Percentiles rank a stretch among this genome's conserved stretches.
These are phyloP conservation scores for Lasiommata megera DNA, from an alignment of 2,888 invertebrate species.

Conservation along the genomic window DNA sequence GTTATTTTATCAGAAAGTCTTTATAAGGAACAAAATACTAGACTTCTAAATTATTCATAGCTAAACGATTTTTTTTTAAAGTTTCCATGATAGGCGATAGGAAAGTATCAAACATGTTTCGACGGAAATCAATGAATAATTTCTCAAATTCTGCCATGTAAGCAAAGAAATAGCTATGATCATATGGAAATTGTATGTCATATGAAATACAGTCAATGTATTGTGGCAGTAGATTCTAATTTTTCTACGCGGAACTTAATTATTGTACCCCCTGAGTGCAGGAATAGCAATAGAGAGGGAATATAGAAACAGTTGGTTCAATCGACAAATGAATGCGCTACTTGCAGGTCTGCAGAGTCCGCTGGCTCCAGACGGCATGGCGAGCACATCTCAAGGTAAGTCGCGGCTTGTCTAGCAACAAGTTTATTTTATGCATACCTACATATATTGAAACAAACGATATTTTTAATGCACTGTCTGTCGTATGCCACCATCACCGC, in stretches of 20 bases:
- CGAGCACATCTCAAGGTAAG: conserved; percentile 94
- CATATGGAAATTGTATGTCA: no score
- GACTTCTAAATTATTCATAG: no score
- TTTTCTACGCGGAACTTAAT: background rate
- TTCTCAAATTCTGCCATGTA: no score
- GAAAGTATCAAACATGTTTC: no score
- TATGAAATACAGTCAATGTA: background rate
- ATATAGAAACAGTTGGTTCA: background rate
- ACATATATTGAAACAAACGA: conserved; percentile 79
- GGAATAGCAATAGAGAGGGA: background rate
- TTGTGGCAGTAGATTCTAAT: background rate
- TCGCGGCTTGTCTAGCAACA: conserved; percentile 75
- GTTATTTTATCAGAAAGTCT: no score
- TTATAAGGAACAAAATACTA: no score
- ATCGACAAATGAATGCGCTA: conserved; percentile 42
- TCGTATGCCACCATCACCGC: conserved; percentile 83
- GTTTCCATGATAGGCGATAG: no score
- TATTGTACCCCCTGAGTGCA: no score
- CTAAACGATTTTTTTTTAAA: no score
- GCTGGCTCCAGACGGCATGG: conserved; percentile 86
- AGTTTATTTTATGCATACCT: conserved; percentile 79
- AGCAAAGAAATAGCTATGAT: no score
- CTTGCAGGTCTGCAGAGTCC: conserved; percentile 83
- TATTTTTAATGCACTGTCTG: conserved; percentile 82
- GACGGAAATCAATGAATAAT: no score